Base-by-base conservation (phyloP, 2,888 invertebrate species). In the Macrophya annulata region DNA sequence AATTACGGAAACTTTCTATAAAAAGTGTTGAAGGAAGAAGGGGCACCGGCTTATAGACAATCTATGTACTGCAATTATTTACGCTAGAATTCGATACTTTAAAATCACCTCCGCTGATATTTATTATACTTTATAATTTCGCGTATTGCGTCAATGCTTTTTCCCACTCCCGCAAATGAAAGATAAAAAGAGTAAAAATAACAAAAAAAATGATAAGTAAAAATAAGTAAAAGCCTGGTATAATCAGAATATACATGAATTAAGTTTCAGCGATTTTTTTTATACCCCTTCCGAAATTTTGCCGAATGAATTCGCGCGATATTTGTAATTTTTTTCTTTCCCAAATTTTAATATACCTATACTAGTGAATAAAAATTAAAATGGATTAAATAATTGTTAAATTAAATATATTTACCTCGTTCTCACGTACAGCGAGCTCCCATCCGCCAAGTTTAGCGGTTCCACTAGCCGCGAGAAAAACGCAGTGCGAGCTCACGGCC, bases 381-480 rank as follows among this genome's bases (percentile, higher is more conserved):
- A 21, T 4, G 25, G 17, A 48, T n/a, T 15, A 2, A 10, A 31
- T 31, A 2, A 31, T 31, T 31, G 31, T 31, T 31, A 2, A 40
- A 5, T 25, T 74, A 4, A 40, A 43, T 5, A 55, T 45, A 40
- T 87, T 88, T 86, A 91, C 92, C 25, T 86, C 86, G 85, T 88
- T 86, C 51, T 87, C 77, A 68, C 88, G 86, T 48, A 77, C 86
- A 5, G 92, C 91, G 68, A 92, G 85, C 88, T 92, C 92, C 92
- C 92, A 92, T 79, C 92, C 92, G 17, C 92, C 92, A 45, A 92
- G 89, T 88, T 92, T 92, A 4, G 92, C 87, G 71, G 87, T 87
- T 55, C 90, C 91, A 84, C 87, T 89, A 10, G 91, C 88, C 76
- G 90, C 87, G 83, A 92, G 87, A 81, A 89, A 92, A 86, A 92